These are phyloP conservation scores for Sipha maydis DNA, from an alignment of 2,888 invertebrate species.

Conservation along the genomic window DNA sequence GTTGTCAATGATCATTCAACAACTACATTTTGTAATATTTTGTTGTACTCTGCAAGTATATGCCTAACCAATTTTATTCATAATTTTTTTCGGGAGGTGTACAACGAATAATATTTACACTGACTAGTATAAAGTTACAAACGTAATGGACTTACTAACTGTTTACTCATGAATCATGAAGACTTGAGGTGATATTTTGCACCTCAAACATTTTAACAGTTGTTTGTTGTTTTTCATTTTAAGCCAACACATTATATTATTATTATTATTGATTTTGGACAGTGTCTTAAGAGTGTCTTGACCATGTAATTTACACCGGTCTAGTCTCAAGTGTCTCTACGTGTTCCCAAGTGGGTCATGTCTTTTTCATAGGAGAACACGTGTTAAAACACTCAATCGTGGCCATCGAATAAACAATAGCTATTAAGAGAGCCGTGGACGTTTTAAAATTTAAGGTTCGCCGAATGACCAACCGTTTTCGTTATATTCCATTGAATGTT, in stretches of 20 bases:
- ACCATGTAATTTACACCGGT: constrained; percentile 46
- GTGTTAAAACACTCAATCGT: constrained; percentile 46
- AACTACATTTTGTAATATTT: too few relatives aligned
- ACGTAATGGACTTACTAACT: too few relatives aligned
- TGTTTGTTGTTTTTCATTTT: constrained; percentile 4
- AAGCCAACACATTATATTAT: not conserved
- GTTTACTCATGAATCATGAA: not conserved
- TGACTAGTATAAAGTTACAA: too few relatives aligned
- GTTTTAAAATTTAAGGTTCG: not conserved
- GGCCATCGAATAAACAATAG: constrained; percentile 14
- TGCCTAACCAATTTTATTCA: too few relatives aligned
- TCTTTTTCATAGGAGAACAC: constrained; percentile 37
- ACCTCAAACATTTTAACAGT: not conserved
- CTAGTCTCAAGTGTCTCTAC: not conserved
- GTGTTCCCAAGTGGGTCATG: constrained; percentile 35
- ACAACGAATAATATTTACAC: too few relatives aligned
- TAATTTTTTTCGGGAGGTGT: too few relatives aligned
- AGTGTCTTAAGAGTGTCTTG: constrained; percentile 18
- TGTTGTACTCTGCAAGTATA: too few relatives aligned
- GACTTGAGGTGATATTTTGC: not conserved
- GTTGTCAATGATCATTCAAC: too few relatives aligned
- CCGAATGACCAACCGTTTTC: not conserved
- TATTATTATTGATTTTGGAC: constrained; percentile 18
- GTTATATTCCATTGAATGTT: not conserved
- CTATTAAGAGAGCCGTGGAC: not conserved